A percentile compares a stretch with the other conserved stretches of the same genome.
phyloP scores from a whole-genome alignment of 2,797 vertebrate species.

The Novumbra hubbsi region DNA sequence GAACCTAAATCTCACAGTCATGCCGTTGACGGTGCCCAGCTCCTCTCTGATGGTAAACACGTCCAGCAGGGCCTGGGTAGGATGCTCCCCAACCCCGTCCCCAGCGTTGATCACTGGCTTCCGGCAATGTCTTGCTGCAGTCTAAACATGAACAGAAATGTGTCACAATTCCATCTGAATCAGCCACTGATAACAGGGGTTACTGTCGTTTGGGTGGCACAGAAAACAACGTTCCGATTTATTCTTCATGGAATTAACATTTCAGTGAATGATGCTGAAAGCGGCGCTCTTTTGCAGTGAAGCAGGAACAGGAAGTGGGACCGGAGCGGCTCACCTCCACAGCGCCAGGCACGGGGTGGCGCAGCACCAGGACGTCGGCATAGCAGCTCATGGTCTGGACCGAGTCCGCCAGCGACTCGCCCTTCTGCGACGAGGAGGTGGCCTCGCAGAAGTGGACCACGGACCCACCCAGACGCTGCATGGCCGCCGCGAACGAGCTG shows the following conservation, averaged over 20 bases:
- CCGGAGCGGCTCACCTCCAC: conserved; percentile 84
- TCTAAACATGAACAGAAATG: conserved; percentile 57
- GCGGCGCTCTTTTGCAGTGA: background rate
- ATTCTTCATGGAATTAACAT: no score
- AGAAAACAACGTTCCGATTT: no score
- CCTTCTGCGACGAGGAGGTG: conserved; percentile 93
- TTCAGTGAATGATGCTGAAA: background rate
- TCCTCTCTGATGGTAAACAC: conserved; percentile 98
- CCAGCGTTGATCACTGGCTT: conserved; percentile 94
- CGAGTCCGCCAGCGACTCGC: conserved; percentile 89
- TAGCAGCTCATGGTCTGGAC: conserved; percentile 98
- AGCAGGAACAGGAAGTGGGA: background rate
- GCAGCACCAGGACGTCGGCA: conserved; percentile 87
- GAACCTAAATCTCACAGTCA: conserved; percentile 81
- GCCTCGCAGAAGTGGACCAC: conserved; percentile 90
- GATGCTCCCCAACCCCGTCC: conserved; percentile 94
- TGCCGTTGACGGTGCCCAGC: conserved; percentile 95
- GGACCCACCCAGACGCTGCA: conserved; percentile 90
- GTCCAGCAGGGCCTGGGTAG: conserved; percentile 93
- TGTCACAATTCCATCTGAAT: background rate
- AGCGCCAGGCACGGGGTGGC: conserved; percentile 89
- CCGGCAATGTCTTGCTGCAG: conserved; percentile 87
- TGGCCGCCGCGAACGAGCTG: conserved; percentile 91
- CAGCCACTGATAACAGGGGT: background rate
- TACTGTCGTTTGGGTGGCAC: background rate